phyloP scores from a whole-genome alignment of 2,888 invertebrate genomes.

The Abrostola triplasia region DNA sequence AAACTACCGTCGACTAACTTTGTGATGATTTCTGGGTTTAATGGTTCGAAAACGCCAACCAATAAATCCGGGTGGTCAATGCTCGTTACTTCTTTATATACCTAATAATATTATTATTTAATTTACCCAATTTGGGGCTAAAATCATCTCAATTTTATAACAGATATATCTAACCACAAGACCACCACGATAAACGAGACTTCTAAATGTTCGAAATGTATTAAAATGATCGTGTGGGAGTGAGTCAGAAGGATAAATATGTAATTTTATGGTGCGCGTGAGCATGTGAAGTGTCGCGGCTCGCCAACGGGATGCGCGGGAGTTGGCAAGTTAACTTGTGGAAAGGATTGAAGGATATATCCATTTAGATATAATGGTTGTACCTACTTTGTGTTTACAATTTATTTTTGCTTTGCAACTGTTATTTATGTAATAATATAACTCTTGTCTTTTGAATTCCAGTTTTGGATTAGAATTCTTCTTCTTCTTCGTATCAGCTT shows the following conservation, averaged over 20 bases:
- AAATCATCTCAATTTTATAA: slow-evolving; percentile 1
- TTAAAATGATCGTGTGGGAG: slow-evolving; percentile 59
- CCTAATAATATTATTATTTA: background rate
- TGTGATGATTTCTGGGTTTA: too few relatives aligned
- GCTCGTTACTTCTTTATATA: background rate
- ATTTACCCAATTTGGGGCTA: background rate
- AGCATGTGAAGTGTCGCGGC: slow-evolving; percentile 33
- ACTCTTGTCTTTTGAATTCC: too few relatives aligned
- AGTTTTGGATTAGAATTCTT: too few relatives aligned
- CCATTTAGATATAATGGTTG: background rate
- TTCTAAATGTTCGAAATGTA: slow-evolving; percentile 48
- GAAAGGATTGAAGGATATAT: slow-evolving; percentile 16
- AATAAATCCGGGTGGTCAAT: too few relatives aligned
- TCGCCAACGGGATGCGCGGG: slow-evolving; percentile 43
- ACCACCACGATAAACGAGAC: slow-evolving; percentile 31
- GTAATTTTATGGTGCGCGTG: slow-evolving; percentile 42
- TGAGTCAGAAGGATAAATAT: slow-evolving; percentile 48
- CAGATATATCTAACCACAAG: slow-evolving; percentile 12
- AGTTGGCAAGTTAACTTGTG: slow-evolving; percentile 30
- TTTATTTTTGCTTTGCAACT: background rate
- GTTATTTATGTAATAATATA: too few relatives aligned
- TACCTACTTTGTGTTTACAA: background rate
- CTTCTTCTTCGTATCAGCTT: too few relatives aligned
- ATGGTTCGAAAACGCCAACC: too few relatives aligned
- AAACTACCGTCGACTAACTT: too few relatives aligned